Conservation (phyloP, 1,140 invertebrate species). For the Pogonognathellus flavescens region DNA sequence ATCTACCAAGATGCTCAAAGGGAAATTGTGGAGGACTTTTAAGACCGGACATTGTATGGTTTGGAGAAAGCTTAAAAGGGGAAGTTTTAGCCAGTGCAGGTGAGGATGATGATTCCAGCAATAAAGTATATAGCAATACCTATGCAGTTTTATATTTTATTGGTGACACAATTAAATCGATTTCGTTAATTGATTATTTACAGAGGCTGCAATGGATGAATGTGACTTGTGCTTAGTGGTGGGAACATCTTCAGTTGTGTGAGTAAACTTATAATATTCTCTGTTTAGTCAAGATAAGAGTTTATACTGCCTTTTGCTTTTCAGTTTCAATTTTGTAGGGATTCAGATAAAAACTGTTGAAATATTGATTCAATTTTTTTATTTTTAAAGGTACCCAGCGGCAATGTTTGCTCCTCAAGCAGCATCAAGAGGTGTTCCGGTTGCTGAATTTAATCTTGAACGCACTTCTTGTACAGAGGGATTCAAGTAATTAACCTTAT, state of each 20-base stretch:
- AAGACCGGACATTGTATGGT: conserved; percentile 90
- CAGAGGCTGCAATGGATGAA: conserved; percentile 75
- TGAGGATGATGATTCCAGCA: conserved; percentile 68
- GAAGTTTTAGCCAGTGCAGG: conserved; percentile 77
- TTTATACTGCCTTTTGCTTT: too few relatives aligned
- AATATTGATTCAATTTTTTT: too few relatives aligned
- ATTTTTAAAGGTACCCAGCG: conserved; percentile 79
- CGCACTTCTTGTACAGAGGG: conserved; percentile 79
- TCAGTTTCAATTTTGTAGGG: too few relatives aligned
- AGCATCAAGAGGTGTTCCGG: conserved; percentile 81
- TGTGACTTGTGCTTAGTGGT: conserved; percentile 90
- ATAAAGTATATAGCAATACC: not conserved
- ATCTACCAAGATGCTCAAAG: conserved; percentile 81
- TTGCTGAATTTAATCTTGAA: conserved; percentile 93
- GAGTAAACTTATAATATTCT: too few relatives aligned
- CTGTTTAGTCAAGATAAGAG: too few relatives aligned
- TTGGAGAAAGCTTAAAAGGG: conserved; percentile 84
- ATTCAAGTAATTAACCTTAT: conserved; percentile 75
- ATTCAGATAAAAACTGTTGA: too few relatives aligned
- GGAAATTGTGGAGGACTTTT: conserved; percentile 79
- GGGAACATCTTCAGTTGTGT: conserved; percentile 87
- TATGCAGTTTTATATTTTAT: too few relatives aligned
- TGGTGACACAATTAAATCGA: not conserved
- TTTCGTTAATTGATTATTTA: not conserved
- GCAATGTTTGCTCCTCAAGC: conserved; percentile 90